Evolutionary conservation across 2,888 invertebrate genomes (phyloP).

Genomic region (Minunthozetes semirufus): DNA sequence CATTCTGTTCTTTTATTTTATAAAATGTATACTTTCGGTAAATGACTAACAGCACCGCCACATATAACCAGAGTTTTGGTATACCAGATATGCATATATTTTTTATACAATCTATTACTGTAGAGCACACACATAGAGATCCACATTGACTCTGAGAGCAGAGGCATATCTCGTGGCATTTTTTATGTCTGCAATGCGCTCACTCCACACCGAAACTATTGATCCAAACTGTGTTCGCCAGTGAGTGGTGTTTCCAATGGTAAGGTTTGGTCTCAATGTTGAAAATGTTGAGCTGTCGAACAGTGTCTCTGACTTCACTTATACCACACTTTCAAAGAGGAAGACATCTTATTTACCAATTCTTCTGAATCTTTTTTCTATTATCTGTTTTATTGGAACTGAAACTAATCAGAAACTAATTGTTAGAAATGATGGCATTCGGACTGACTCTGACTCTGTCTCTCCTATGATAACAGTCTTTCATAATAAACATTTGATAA

Average conservation of each 20-base stretch:
- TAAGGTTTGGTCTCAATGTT: constrained; percentile 30
- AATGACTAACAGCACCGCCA: constrained; percentile 18
- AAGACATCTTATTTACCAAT: constrained; percentile 30
- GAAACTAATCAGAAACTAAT: neutral
- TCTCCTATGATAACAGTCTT: neutral
- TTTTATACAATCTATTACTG: neutral
- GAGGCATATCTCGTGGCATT: constrained; percentile 22
- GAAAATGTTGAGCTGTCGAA: constrained; percentile 32
- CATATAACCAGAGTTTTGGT: neutral
- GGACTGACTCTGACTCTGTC: neutral
- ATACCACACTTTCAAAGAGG: constrained; percentile 30
- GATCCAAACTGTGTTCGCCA: constrained; percentile 27
- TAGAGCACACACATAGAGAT: neutral
- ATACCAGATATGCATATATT: constrained; percentile 16
- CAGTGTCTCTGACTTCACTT: constrained; percentile 22
- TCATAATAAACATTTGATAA: neutral
- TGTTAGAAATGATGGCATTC: neutral
- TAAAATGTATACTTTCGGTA: neutral
- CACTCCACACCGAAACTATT: constrained; percentile 31
- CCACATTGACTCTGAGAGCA: neutral
- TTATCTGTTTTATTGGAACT: neutral
- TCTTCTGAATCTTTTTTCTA: constrained; percentile 15
- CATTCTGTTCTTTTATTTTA: constrained; percentile 7
- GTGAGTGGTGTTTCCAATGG: constrained; percentile 25
- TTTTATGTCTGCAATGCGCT: constrained; percentile 32